These are phyloP conservation scores for Oryctes rhinoceros DNA, from an alignment of 1,140 invertebrate species.

Conservation along the genomic window DNA sequence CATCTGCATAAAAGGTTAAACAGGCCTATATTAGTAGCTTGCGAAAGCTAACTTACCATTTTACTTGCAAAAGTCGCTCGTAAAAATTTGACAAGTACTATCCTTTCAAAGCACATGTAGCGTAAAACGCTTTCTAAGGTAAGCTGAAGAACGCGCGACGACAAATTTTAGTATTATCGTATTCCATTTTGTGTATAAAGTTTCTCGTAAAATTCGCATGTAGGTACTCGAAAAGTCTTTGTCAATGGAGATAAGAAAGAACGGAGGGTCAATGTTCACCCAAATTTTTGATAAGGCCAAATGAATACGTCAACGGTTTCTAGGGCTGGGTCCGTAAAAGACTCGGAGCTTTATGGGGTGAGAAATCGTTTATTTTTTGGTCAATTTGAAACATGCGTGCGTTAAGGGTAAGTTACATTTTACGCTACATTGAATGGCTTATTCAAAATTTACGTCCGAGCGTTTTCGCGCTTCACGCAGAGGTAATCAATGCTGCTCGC, in stretches of 20 bases:
- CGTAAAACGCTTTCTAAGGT: too few species aligned
- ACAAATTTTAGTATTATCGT: not conserved
- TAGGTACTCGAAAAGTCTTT: not conserved
- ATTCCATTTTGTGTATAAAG: not conserved
- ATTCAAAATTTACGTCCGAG: constrained; percentile 5
- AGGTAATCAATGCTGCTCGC: too few species aligned
- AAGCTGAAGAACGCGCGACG: not conserved
- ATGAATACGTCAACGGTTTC: constrained; percentile 20
- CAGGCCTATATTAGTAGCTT: not conserved
- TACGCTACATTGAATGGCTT: not conserved
- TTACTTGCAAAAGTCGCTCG: too few species aligned
- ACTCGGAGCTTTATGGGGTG: not conserved
- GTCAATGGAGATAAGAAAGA: not conserved
- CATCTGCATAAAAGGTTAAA: constrained; percentile 61
- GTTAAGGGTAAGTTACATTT: constrained; percentile 15
- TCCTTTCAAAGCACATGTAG: too few species aligned
- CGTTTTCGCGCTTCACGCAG: not conserved
- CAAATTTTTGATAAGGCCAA: constrained; percentile 13
- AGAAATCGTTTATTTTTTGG: constrained; percentile 24
- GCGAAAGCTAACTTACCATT: not conserved
- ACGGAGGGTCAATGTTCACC: not conserved
- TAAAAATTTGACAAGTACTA: too few species aligned
- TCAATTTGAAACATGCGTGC: constrained; percentile 22
- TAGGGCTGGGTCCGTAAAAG: not conserved
- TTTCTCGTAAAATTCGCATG: not conserved